These are phyloP conservation scores for Ichneumoninae sp. DNA, from an alignment of 2,888 invertebrate genomes.

Conservation along the genomic window DNA sequence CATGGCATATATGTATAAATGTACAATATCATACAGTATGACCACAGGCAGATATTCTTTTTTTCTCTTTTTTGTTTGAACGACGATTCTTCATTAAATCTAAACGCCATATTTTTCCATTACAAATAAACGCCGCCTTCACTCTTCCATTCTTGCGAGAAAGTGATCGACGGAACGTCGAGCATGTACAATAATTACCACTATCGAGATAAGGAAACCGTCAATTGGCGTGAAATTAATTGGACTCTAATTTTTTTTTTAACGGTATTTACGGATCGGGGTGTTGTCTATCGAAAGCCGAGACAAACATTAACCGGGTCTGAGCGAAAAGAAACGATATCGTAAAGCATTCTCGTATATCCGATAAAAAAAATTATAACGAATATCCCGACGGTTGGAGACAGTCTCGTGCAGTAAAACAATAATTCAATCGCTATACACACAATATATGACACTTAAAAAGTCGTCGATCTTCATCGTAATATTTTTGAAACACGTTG, in stretches of 20 bases:
- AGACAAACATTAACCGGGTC: background rate
- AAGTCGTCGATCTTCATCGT: slow-evolving; percentile 15
- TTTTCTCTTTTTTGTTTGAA: slow-evolving; percentile 13
- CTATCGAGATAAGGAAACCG: slow-evolving; percentile 43
- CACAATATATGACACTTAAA: slow-evolving; percentile 37
- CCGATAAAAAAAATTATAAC: slow-evolving; percentile 32
- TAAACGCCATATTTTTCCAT: slow-evolving; percentile 30
- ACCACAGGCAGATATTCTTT: slow-evolving; percentile 66
- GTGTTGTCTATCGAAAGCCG: background rate
- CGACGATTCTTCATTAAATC: slow-evolving; percentile 46
- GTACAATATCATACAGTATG: slow-evolving; percentile 73
- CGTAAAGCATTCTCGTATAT: slow-evolving; percentile 15
- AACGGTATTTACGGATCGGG: background rate
- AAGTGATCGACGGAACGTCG: slow-evolving; percentile 35
- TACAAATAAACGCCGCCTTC: slow-evolving; percentile 10
- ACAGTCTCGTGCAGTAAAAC: slow-evolving; percentile 55
- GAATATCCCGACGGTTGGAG: slow-evolving; percentile 27
- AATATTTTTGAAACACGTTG: slow-evolving; percentile 37
- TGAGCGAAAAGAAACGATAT: background rate
- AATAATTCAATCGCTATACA: slow-evolving; percentile 47
- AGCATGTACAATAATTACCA: slow-evolving; percentile 19
- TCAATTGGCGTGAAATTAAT: slow-evolving; percentile 31
- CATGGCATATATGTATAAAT: slow-evolving; percentile 73
- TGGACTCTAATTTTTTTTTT: background rate
- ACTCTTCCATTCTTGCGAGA: slow-evolving; percentile 41